Evolutionary conservation across 1,140 invertebrate species (phyloP).

Genomic region (Agraylea sexmaculata): DNA sequence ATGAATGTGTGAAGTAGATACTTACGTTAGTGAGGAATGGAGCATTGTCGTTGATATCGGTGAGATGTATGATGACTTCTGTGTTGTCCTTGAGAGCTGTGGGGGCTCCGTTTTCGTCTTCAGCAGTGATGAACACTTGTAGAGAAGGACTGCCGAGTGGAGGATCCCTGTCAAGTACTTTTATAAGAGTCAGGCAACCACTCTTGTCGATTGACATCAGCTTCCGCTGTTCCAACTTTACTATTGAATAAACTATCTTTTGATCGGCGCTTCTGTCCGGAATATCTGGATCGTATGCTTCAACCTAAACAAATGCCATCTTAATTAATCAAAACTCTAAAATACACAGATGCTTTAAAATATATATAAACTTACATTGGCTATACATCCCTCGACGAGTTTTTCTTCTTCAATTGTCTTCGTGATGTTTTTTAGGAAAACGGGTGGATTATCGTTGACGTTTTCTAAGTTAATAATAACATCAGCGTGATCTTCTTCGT

Average conservation of each 20-base stretch:
- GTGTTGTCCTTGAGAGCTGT: slow-evolving; percentile 48
- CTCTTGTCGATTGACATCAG: slow-evolving; percentile 56
- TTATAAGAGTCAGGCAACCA: slow-evolving; percentile 64
- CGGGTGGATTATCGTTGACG: slow-evolving; percentile 73
- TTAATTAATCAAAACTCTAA: slow-evolving; percentile 1
- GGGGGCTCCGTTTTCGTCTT: slow-evolving; percentile 60
- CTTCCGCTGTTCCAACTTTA: slow-evolving; percentile 55
- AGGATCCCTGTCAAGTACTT: slow-evolving; percentile 75
- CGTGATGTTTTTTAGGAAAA: slow-evolving; percentile 55
- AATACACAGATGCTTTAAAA: slow-evolving; percentile 1
- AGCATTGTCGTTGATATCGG: slow-evolving; percentile 84
- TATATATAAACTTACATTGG: slow-evolving; percentile 30
- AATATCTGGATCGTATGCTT: slow-evolving; percentile 78
- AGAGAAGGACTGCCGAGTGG: slow-evolving; percentile 71
- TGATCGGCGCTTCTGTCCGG: slow-evolving; percentile 58
- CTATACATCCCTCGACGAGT: slow-evolving; percentile 50
- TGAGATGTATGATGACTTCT: slow-evolving; percentile 61
- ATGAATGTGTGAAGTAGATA: slow-evolving; percentile 14
- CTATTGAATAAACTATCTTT: slow-evolving; percentile 63
- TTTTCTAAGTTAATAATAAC: slow-evolving; percentile 71
- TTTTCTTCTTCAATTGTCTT: slow-evolving; percentile 59
- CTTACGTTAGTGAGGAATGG: slow-evolving; percentile 69
- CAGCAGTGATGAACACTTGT: slow-evolving; percentile 73
- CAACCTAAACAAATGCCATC: slow-evolving; percentile 35
- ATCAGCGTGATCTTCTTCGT: slow-evolving; percentile 58